Percentiles rank a stretch among this genome's conserved stretches.
Conservation (phyloP, 2,113 vertebrate genomes). For the Reinhardtius hippoglossoides region DNA sequence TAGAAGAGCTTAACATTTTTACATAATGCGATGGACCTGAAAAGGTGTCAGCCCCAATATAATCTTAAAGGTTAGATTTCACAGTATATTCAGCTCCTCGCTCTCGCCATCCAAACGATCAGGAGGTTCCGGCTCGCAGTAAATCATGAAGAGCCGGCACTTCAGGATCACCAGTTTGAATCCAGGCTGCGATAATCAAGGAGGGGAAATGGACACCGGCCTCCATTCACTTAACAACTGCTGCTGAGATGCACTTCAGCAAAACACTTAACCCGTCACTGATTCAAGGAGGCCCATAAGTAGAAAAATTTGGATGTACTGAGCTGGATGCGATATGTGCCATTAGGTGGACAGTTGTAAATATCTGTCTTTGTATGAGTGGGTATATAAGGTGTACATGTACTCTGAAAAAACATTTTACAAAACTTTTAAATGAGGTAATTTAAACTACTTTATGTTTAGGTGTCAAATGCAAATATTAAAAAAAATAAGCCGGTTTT, state of each 20-base stretch:
- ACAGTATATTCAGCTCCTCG: constrained; percentile 22
- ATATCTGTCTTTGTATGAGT: constrained; percentile 8
- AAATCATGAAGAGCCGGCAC: constrained; percentile 33
- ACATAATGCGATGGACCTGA: constrained; percentile 17
- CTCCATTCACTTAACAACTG: constrained; percentile 49
- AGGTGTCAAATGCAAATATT: constrained; percentile 35
- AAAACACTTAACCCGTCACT: constrained; percentile 55
- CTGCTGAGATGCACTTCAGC: constrained; percentile 54
- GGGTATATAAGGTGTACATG: not conserved
- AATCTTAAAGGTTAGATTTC: constrained; percentile 25
- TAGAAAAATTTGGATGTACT: not conserved
- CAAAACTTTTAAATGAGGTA: too few relatives aligned
- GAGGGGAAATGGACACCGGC: constrained; percentile 44
- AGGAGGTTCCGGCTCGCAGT: constrained; percentile 15
- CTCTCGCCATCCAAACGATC: constrained; percentile 26
- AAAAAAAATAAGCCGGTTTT: too few relatives aligned
- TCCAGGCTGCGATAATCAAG: constrained; percentile 43
- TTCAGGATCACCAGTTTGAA: constrained; percentile 41
- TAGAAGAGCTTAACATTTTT: constrained; percentile 14
- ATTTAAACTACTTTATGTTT: too few relatives aligned
- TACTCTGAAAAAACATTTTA: not conserved
- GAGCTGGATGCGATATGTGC: constrained; percentile 12
- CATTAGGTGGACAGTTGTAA: constrained; percentile 9
- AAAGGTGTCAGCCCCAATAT: not conserved
- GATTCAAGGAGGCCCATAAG: constrained; percentile 32